A percentile compares a stretch with the other conserved stretches of the same genome.
Conservation (phyloP, 2,888 invertebrate genomes). For the Chorisops tibialis region DNA sequence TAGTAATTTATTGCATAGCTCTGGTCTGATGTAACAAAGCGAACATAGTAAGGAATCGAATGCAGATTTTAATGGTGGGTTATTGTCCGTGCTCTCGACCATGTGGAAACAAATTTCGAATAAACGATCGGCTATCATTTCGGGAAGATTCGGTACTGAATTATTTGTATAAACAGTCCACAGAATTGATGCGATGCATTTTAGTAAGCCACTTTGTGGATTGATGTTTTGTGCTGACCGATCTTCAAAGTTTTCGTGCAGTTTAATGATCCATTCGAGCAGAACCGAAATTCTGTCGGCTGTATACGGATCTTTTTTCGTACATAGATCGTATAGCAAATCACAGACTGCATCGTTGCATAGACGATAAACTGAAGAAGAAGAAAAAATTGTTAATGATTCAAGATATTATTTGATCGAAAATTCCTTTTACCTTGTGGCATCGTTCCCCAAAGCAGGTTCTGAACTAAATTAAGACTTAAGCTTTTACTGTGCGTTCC, state of each 20-base stretch:
- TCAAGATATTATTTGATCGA: too few species aligned
- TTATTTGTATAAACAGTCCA: constrained; percentile 68
- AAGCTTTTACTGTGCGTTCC: constrained; percentile 63
- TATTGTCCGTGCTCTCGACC: constrained; percentile 66
- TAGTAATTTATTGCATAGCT: constrained; percentile 70
- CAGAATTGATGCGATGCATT: constrained; percentile 77
- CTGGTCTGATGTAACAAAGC: constrained; percentile 78
- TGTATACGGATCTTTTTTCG: constrained; percentile 53
- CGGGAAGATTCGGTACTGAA: constrained; percentile 62
- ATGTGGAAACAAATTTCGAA: constrained; percentile 76
- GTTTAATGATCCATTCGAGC: constrained; percentile 65
- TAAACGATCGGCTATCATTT: constrained; percentile 68
- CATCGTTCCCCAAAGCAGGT: constrained; percentile 58
- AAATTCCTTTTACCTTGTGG: constrained; percentile 45
- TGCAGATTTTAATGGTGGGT: constrained; percentile 73
- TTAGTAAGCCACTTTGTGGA: constrained; percentile 57
- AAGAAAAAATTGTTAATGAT: neutral
- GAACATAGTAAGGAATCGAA: constrained; percentile 85
- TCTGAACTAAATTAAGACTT: constrained; percentile 58
- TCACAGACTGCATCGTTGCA: constrained; percentile 67
- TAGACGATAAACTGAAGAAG: constrained; percentile 45
- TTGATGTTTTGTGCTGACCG: constrained; percentile 41
- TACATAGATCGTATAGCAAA: constrained; percentile 75
- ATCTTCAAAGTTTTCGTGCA: constrained; percentile 44
- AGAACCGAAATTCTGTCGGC: constrained; percentile 64